These are phyloP conservation scores for Salarias fasciatus DNA, from an alignment of 2,797 vertebrate species.

Conservation along the genomic window DNA sequence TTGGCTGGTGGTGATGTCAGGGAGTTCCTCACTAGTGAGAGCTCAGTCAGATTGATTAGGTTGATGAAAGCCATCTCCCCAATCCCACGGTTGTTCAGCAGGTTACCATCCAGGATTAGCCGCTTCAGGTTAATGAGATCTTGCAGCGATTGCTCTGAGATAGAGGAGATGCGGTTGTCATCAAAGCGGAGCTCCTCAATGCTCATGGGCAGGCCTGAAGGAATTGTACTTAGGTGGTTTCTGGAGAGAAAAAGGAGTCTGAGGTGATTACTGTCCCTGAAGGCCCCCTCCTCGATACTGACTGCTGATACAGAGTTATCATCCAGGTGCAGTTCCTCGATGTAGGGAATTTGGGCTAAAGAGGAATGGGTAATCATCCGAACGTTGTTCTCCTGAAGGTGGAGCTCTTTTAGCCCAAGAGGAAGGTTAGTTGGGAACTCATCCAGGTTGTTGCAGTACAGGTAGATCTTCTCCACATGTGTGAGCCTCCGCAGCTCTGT, in stretches of 20 bases:
- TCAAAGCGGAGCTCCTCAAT: slow-evolving; percentile 98
- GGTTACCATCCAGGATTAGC: slow-evolving; percentile 97
- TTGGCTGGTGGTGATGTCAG: slow-evolving; percentile 94
- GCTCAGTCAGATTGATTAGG: slow-evolving; percentile 95
- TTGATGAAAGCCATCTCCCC: slow-evolving; percentile 96
- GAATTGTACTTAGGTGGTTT: slow-evolving; percentile 99
- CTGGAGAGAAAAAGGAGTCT: slow-evolving; percentile 97
- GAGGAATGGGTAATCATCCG: slow-evolving; percentile 96
- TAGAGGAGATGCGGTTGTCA: slow-evolving; percentile 99
- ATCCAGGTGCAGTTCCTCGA: slow-evolving; percentile 98
- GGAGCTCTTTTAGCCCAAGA: slow-evolving; percentile 95
- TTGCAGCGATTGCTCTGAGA: slow-evolving; percentile 95
- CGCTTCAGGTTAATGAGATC: slow-evolving; percentile 98
- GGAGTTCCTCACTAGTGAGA: slow-evolving; percentile 96
- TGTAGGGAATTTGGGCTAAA: slow-evolving; percentile 95
- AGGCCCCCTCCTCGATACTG: slow-evolving; percentile 98
- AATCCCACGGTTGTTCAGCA: slow-evolving; percentile 96
- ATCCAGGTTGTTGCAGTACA: slow-evolving; percentile 98
- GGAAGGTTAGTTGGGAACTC: slow-evolving; percentile 99
- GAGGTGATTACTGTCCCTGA: slow-evolving; percentile 95
- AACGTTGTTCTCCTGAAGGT: slow-evolving; percentile 99
- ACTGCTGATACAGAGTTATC: slow-evolving; percentile 99
- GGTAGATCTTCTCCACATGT: slow-evolving; percentile 97
- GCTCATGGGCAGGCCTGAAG: slow-evolving; percentile 94
- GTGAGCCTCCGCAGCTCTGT: slow-evolving; percentile 90